These are phyloP conservation scores for Ladona fulva DNA, from an alignment of 1,140 invertebrate genomes.

Conservation along the genomic window DNA sequence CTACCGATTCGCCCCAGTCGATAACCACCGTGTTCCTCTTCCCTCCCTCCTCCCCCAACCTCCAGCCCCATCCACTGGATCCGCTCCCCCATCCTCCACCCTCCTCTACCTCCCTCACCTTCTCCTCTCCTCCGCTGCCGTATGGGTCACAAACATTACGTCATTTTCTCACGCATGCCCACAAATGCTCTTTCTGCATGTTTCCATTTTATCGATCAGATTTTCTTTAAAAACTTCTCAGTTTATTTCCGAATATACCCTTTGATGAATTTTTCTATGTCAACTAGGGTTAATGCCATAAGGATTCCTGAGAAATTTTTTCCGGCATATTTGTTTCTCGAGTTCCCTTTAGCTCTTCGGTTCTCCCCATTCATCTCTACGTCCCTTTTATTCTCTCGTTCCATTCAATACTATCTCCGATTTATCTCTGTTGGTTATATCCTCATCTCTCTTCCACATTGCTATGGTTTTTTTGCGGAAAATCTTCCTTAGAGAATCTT, in stretches of 20 bases:
- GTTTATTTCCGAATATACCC: not conserved
- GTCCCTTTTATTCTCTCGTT: too few species aligned
- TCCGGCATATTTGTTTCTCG: too few species aligned
- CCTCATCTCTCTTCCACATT: too few species aligned
- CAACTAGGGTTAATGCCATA: too few species aligned
- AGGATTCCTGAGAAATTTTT: too few species aligned
- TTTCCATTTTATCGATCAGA: not conserved
- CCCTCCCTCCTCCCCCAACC: not conserved
- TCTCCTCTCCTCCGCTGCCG: not conserved
- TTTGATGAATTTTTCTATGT: too few species aligned
- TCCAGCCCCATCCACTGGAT: not conserved
- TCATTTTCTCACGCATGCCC: constrained; percentile 3
- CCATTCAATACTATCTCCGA: too few species aligned
- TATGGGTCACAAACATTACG: not conserved
- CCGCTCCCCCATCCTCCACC: not conserved
- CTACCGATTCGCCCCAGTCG: not conserved
- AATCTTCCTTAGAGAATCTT: too few species aligned
- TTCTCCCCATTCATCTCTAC: too few species aligned
- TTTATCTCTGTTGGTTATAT: too few species aligned
- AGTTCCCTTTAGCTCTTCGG: too few species aligned
- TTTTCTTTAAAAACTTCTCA: not conserved
- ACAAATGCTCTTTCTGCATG: not conserved
- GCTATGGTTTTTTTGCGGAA: too few species aligned
- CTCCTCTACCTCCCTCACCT: not conserved
- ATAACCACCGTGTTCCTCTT: not conserved